These are phyloP conservation scores for Aricia artaxerxes DNA, from an alignment of 2,888 invertebrate species.

Conservation along the genomic window DNA sequence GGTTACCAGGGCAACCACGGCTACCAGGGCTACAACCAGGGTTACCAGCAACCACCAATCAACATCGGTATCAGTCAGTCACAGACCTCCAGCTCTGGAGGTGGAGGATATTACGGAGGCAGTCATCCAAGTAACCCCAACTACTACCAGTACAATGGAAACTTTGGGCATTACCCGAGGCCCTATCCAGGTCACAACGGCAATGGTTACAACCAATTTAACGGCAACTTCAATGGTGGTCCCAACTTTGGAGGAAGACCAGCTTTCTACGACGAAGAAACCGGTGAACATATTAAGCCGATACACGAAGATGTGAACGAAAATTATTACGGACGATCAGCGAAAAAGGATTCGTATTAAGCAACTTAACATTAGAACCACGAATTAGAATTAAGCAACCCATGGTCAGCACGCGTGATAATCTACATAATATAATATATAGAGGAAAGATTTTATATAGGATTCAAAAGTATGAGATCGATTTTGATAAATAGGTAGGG, in stretches of 20 bases:
- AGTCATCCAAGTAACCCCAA: conserved; percentile 50
- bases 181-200: conserved; percentile 50
- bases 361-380: too few relatives aligned
- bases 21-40: conserved; percentile 40
- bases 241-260: conserved; percentile 48
- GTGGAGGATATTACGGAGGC: conserved; percentile 57
- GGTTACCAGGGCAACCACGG: conserved; percentile 46
- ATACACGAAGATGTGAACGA: conserved; percentile 45
- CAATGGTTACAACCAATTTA: conserved; percentile 64
- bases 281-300: conserved; percentile 40
- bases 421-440: not conserved
- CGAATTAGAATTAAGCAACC: not conserved
- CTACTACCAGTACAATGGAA: conserved; percentile 43
- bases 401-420: not conserved
- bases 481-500: too few relatives aligned
- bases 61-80: conserved; percentile 75
- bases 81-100: conserved; percentile 64
- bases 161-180: conserved; percentile 39
- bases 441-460: too few relatives aligned
- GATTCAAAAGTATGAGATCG: too few relatives aligned
- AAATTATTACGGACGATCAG: conserved; percentile 47
- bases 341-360: conserved; percentile 31
- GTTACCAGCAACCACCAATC: conserved; percentile 52
- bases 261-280: conserved; percentile 47
- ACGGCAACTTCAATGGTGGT: conserved; percentile 64